Conservation (phyloP, 2,797 vertebrate species). For the Falco columbarius region DNA sequence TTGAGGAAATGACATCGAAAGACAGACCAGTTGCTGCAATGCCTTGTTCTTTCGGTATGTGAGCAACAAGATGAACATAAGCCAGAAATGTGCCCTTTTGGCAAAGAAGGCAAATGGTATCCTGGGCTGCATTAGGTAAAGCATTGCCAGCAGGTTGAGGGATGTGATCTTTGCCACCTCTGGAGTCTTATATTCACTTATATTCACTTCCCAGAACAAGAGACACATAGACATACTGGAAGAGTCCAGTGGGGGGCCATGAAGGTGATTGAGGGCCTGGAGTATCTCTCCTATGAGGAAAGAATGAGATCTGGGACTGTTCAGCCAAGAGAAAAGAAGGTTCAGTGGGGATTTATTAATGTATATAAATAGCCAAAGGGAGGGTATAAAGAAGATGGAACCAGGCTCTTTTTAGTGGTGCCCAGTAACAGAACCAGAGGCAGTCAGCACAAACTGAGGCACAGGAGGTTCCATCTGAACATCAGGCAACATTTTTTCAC, state of each 20-base stretch:
- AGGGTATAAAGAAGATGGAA: background rate
- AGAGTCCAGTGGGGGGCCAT: background rate
- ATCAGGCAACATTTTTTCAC: background rate
- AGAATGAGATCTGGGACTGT: background rate
- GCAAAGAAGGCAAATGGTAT: background rate
- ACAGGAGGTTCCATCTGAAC: background rate
- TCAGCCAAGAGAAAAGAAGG: background rate
- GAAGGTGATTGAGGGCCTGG: background rate
- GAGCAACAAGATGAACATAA: background rate
- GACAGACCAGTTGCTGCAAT: background rate
- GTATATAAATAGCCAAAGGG: background rate
- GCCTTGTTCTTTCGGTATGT: background rate
- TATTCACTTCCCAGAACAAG: background rate
- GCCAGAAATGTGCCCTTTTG: background rate
- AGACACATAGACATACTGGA: fast-evolving
- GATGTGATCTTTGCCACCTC: background rate
- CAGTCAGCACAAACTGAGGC: background rate
- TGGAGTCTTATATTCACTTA: fast-evolving
- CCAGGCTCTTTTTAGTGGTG: background rate
- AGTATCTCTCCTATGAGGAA: background rate
- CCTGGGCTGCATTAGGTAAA: background rate
- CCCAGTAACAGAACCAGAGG: background rate
- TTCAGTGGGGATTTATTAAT: background rate
- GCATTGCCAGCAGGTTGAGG: background rate
- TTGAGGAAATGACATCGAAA: background rate